Conservation (phyloP, 2,797 vertebrate species). For the Myoxocephalus aenaeus region DNA sequence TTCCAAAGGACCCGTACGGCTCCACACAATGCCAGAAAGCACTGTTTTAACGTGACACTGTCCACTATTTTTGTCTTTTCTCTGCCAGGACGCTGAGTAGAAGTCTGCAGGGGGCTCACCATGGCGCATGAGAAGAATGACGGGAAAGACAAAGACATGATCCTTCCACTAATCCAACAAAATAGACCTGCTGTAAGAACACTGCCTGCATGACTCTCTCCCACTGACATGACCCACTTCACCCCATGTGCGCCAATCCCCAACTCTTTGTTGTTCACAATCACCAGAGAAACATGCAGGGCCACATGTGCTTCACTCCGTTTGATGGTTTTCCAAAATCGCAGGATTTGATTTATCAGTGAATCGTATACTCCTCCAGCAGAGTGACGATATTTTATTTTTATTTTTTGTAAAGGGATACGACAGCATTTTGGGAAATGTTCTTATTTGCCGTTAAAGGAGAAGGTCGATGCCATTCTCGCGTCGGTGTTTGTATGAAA, state of each 20-base stretch:
- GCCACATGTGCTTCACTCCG: constrained; percentile 43
- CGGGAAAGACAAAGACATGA: constrained; percentile 50
- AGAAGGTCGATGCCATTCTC: not conserved
- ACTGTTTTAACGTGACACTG: constrained; percentile 11
- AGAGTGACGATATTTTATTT: constrained; percentile 9
- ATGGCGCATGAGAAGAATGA: constrained; percentile 65
- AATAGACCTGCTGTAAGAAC: constrained; percentile 73
- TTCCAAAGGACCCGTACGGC: constrained; percentile 4
- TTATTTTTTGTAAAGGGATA: constrained; percentile 23
- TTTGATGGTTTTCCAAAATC: constrained; percentile 57
- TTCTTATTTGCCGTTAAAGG: not conserved
- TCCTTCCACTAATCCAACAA: constrained; percentile 49
- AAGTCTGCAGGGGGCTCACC: constrained; percentile 47
- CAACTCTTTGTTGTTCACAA: constrained; percentile 59
- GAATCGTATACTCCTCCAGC: constrained; percentile 41
- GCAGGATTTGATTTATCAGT: constrained; percentile 39
- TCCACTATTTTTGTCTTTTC: constrained; percentile 5
- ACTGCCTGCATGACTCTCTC: constrained; percentile 37
- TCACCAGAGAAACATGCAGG: constrained; percentile 42
- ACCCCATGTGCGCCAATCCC: constrained; percentile 52
- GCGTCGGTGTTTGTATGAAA: not conserved
- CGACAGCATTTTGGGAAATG: constrained; percentile 13
- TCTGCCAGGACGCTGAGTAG: constrained; percentile 41
- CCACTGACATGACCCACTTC: constrained; percentile 49
- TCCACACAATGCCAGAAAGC: constrained; percentile 8